These are phyloP conservation scores for Latrodectus geometricus DNA, from an alignment of 1,140 invertebrate genomes.

Conservation along the genomic window DNA sequence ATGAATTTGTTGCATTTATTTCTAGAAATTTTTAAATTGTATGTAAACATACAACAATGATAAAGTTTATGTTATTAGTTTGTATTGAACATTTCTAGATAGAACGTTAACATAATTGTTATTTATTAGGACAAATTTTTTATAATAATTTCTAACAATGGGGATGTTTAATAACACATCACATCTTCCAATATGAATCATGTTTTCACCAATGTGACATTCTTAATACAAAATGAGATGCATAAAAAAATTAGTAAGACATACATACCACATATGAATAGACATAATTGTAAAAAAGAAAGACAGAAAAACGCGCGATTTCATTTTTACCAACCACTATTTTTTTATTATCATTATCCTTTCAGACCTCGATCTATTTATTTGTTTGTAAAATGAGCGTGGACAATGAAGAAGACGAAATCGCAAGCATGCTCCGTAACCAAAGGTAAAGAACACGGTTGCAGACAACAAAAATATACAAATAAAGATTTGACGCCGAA, in stretches of 20 bases:
- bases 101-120: too few relatives aligned
- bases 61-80: too few relatives aligned
- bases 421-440: slow-evolving; percentile 28
- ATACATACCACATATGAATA: slow-evolving; percentile 15
- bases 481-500: slow-evolving; percentile 5
- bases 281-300: background rate
- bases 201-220: too few relatives aligned
- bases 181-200: too few relatives aligned
- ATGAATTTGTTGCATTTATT: too few relatives aligned
- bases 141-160: too few relatives aligned
- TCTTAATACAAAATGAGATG: too few relatives aligned
- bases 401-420: background rate
- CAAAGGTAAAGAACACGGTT: background rate
- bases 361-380: slow-evolving; percentile 33
- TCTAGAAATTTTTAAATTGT: too few relatives aligned
- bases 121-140: too few relatives aligned
- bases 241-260: background rate
- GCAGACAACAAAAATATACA: background rate
- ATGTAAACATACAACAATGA: too few relatives aligned
- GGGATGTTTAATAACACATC: too few relatives aligned
- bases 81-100: too few relatives aligned
- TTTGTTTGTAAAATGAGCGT: slow-evolving; percentile 34
- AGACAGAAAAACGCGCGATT: background rate
- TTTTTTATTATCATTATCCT: slow-evolving; percentile 12
- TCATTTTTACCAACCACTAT: slow-evolving; percentile 7